These are phyloP conservation scores for Ectemnius continuus DNA, from an alignment of 2,888 invertebrate species.

Conservation along the genomic window DNA sequence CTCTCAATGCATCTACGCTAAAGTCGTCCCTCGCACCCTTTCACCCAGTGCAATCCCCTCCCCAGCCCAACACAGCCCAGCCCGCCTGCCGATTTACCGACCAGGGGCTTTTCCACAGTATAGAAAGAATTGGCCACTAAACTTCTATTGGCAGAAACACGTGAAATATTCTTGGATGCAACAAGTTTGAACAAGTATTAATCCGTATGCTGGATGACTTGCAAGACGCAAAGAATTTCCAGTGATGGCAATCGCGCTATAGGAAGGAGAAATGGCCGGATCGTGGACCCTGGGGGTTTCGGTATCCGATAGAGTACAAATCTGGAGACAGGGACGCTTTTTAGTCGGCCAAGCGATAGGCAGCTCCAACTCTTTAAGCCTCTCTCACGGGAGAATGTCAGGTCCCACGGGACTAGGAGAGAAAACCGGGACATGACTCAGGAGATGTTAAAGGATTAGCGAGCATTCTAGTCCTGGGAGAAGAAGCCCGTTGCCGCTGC, in stretches of 20 bases:
- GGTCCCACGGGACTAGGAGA: slow-evolving; percentile 62
- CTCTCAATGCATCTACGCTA: slow-evolving; percentile 31
- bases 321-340: slow-evolving; percentile 15
- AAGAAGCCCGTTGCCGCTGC: slow-evolving; percentile 39
- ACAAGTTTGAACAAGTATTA: neutral
- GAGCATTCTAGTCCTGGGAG: slow-evolving; percentile 48
- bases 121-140: neutral
- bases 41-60: neutral
- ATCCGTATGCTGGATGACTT: neutral
- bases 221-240: neutral
- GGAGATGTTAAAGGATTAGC: slow-evolving; percentile 71
- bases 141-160: neutral
- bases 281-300: neutral
- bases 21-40: slow-evolving; percentile 50
- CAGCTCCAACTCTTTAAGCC: slow-evolving; percentile 69
- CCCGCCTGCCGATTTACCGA: slow-evolving; percentile 1
- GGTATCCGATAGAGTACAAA: neutral
- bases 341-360: slow-evolving; percentile 6
- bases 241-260: neutral
- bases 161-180: neutral
- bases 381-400: slow-evolving; percentile 62
- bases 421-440: slow-evolving; percentile 69
- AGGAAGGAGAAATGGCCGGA: neutral
- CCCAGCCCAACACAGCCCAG: no score
- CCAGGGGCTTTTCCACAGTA: slow-evolving; percentile 29